Conservation (phyloP, 2,113 vertebrate genomes). For the Tenebrosternarchus preto region DNA sequence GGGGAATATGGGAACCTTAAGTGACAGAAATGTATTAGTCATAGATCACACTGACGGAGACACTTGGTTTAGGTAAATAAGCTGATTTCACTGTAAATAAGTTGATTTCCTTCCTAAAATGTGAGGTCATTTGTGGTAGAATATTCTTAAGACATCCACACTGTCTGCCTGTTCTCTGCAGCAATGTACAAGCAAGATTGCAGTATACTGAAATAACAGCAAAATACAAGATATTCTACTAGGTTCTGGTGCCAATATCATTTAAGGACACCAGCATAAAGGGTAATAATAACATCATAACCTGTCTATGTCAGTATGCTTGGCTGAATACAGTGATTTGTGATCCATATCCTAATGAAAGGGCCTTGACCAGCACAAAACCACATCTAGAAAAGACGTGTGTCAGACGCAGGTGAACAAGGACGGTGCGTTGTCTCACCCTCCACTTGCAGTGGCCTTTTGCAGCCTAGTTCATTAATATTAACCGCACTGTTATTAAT, state of each 20-base stretch:
- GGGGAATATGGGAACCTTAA: too few species aligned
- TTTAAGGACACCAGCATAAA: not conserved
- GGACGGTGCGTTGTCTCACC: not conserved
- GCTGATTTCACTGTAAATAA: too few species aligned
- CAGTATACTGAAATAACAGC: too few species aligned
- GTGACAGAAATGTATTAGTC: too few species aligned
- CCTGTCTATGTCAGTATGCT: not conserved
- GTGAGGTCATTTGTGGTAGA: too few species aligned
- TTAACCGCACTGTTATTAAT: constrained; percentile 53
- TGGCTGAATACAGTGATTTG: constrained; percentile 3
- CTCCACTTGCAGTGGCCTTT: not conserved
- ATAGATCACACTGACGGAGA: too few species aligned
- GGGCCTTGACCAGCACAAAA: too few species aligned
- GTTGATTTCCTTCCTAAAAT: too few species aligned
- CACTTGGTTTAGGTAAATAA: too few species aligned
- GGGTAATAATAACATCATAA: not conserved
- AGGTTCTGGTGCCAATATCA: not conserved
- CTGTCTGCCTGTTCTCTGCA: too few species aligned
- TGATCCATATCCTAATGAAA: not conserved
- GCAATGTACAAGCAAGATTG: too few species aligned
- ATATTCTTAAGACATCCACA: too few species aligned
- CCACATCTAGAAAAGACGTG: not conserved
- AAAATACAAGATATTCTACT: not conserved
- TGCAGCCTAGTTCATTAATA: constrained; percentile 47
- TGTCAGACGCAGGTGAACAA: not conserved